These are phyloP conservation scores for Axis porcinus DNA, from an alignment of 2,113 vertebrate species.

Conservation along the genomic window DNA sequence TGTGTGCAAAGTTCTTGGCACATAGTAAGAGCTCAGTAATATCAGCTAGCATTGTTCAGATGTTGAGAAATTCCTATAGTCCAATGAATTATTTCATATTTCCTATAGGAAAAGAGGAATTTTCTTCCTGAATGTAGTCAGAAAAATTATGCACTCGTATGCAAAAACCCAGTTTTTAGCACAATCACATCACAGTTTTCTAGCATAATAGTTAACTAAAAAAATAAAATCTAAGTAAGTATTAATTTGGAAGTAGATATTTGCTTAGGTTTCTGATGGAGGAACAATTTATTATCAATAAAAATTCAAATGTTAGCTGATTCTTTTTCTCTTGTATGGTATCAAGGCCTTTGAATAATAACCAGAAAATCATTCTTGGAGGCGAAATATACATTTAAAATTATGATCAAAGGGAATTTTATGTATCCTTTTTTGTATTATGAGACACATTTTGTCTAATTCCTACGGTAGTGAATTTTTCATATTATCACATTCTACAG, in stretches of 20 bases:
- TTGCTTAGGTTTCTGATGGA: background rate
- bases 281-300: background rate
- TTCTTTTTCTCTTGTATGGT: background rate
- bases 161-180: background rate
- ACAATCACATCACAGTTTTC: background rate
- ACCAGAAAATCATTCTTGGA: background rate
- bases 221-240: background rate
- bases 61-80: background rate
- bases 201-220: background rate
- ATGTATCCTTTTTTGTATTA: background rate
- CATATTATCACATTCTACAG: background rate
- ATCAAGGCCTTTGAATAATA: background rate
- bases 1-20: background rate
- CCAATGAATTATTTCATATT: background rate
- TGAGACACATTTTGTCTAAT: background rate
- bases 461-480: background rate
- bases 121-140: background rate
- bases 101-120: background rate
- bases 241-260: background rate
- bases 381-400: background rate
- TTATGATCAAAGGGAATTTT: background rate
- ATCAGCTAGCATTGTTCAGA: background rate
- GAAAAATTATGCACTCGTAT: background rate
- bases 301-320: background rate
- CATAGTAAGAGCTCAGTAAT: background rate